phyloP scores from a whole-genome alignment of 2,797 vertebrate genomes.

The Takifugu ocellatus region DNA sequence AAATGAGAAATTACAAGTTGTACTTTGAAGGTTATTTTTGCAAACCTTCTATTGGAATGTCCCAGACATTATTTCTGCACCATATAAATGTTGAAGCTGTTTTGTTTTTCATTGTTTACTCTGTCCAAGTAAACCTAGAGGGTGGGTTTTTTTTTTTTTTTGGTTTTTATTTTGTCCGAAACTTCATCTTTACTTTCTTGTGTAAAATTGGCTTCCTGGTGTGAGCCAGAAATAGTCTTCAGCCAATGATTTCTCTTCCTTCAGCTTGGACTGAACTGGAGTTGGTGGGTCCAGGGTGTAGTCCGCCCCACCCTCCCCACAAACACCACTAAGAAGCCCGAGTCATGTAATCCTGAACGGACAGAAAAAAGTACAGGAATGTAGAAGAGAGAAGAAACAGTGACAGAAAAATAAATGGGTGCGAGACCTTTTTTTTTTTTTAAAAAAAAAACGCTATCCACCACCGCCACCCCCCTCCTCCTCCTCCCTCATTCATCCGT shows the following conservation, averaged over 20 bases:
- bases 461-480: conserved; percentile 26
- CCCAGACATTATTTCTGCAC: conserved; percentile 36
- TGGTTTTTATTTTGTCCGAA: not conserved
- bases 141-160: conserved; percentile 12
- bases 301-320: conserved; percentile 13
- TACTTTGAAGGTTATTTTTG: conserved; percentile 52
- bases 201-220: conserved; percentile 49
- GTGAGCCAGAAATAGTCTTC: conserved; percentile 43
- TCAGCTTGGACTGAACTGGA: conserved; percentile 28
- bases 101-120: conserved; percentile 9
- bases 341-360: conserved; percentile 77
- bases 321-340: conserved; percentile 56
- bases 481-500: conserved; percentile 13
- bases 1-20: conserved; percentile 61
- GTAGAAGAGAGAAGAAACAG: conserved; percentile 31
- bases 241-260: conserved; percentile 23
- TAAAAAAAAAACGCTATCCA: not conserved
- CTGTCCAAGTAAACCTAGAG: conserved; percentile 30
- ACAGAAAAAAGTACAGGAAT: conserved; percentile 78
- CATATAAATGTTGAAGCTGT: conserved; percentile 23
- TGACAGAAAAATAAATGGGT: conserved; percentile 68
- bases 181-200: conserved; percentile 37
- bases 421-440: conserved; percentile 42
- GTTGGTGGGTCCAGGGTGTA: conserved; percentile 48
- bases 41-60: conserved; percentile 31